Conservation (phyloP, 2,888 invertebrate species). For the Nomada lathburiana region DNA sequence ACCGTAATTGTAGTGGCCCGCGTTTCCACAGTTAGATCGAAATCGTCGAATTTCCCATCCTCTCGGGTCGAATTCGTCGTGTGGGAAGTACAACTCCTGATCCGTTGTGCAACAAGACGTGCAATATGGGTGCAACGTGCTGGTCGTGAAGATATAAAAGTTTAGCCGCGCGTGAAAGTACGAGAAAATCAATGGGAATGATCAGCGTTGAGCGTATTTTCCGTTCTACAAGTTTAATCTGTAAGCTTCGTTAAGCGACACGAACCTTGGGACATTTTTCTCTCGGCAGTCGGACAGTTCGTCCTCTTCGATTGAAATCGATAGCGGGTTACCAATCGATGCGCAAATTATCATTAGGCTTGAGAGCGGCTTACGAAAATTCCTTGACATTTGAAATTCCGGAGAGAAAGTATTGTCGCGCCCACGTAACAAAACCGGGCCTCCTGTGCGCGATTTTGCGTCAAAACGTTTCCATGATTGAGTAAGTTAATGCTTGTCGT, state of each 20-base stretch:
- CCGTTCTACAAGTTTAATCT: conserved; percentile 5
- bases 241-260: neutral
- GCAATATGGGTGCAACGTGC: conserved; percentile 14
- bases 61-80: conserved; percentile 44
- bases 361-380: conserved; percentile 30
- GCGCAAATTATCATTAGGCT: conserved; percentile 8
- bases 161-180: conserved; percentile 45
- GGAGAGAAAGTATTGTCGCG: conserved; percentile 71
- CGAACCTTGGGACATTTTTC: neutral
- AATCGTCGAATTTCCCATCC: conserved; percentile 57
- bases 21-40: conserved; percentile 51
- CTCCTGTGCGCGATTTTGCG: conserved; percentile 55
- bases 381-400: conserved; percentile 74
- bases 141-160: conserved; percentile 21
- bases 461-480: conserved; percentile 67
- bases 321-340: neutral
- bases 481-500: conserved; percentile 65
- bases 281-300: neutral
- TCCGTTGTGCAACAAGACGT: conserved; percentile 54
- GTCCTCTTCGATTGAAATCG: neutral
- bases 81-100: conserved; percentile 46
- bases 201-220: conserved; percentile 44
- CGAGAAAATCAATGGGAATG: conserved; percentile 56
- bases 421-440: conserved; percentile 43
- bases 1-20: conserved; percentile 37